Percentiles rank a stretch among this genome's conserved stretches.
These are phyloP conservation scores for Daktulosphaira vitifoliae DNA, from an alignment of 1,140 invertebrate species.

Conservation along the genomic window DNA sequence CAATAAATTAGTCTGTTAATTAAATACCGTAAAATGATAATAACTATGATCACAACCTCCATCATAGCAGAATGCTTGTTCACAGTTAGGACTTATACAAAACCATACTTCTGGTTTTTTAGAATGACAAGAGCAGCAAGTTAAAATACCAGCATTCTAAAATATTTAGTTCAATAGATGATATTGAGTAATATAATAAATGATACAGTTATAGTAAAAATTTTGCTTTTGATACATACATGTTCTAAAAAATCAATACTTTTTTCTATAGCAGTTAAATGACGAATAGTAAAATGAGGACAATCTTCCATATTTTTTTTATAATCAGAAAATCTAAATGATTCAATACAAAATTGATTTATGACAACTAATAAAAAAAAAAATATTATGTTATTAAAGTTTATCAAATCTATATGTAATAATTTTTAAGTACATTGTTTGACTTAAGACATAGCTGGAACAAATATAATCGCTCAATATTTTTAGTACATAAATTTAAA, in stretches of 20 bases:
- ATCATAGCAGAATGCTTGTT: conserved; percentile 70
- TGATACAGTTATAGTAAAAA: not conserved
- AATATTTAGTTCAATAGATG: not conserved
- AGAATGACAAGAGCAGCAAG: conserved; percentile 54
- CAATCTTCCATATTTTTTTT: conserved; percentile 25
- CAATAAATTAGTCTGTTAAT: not conserved
- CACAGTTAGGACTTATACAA: conserved; percentile 67
- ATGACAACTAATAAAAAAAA: too few relatives aligned
- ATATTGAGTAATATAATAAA: not conserved
- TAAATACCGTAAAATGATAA: conserved; percentile 55
- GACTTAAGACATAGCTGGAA: too few relatives aligned
- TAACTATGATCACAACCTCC: conserved; percentile 68
- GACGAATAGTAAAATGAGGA: conserved; percentile 17
- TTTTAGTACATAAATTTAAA: too few relatives aligned
- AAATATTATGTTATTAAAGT: too few relatives aligned
- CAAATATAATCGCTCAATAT: too few relatives aligned
- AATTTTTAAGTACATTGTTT: too few relatives aligned
- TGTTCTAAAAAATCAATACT: conserved; percentile 20
- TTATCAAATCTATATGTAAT: too few relatives aligned
- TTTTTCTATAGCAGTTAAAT: conserved; percentile 18
- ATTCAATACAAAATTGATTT: too few relatives aligned
- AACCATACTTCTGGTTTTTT: conserved; percentile 71
- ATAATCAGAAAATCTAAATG: too few relatives aligned
- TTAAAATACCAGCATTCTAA: not conserved
- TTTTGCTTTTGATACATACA: too few relatives aligned